Evolutionary conservation across 2,888 invertebrate genomes (phyloP), one percentile per base, ranked within the genome.

Genomic region (Noctua comes): DNA sequence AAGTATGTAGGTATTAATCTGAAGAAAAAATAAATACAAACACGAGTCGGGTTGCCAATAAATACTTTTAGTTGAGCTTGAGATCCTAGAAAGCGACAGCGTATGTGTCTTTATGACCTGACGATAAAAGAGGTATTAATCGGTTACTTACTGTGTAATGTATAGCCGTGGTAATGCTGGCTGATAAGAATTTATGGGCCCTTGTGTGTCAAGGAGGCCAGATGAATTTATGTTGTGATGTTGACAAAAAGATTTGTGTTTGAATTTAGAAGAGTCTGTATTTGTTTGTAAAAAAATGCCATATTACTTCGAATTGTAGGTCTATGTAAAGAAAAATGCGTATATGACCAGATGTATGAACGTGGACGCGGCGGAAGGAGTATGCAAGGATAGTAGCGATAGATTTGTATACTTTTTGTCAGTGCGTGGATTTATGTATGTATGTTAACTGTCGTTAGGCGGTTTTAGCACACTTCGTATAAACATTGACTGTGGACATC

Each of bases 111-210:
- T 86, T 86, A 83, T 66, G 72, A 83, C 43, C 65, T 18, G n/a
- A 46, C 72, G 64, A 73, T 86, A 86, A 77, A 83, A 84, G 48
- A 48, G 68, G 71, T 78, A 76, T 85, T 85, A 85, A 86, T 86
- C 71, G 62, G 54, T 79, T 68, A 73, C 73, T 76, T 73, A 71
- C 71, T 43, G 36, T 24, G 71, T 48, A 79, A 68, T 77, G 13
- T 74, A 64, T 68, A 70, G 70, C 46, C 27, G 62, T 51, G 3
- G 73, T 59, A 71, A 69, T 70, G 64, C 36, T 75, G 69, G n/a
- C 48, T 36, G 85, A 84, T 85, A 85, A 77, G 75, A 78, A 78
- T 84, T 82, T 82, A 84, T 82, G 48, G 62, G 54, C 36, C 13
- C 62, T 68, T 57, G 4, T 64, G 48, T 66, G 68, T 84, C 73